Base-by-base conservation (phyloP, 2,797 vertebrate genomes). In the Anableps anableps region DNA sequence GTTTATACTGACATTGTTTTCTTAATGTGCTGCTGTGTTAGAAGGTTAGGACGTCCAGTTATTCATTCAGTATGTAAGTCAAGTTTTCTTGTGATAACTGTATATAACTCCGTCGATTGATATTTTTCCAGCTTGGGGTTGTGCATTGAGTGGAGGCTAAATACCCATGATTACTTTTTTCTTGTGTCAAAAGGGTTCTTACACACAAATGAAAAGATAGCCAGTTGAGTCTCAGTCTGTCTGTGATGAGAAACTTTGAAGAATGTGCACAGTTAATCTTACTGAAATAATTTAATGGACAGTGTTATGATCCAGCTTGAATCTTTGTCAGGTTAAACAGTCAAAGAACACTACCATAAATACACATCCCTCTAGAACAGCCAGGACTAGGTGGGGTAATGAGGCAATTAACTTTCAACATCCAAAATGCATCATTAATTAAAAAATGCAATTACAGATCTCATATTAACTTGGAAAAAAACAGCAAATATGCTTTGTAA, bases 371-470 rank as follows among this genome's bases (percentile, higher is more conserved):
- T 70, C 41, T 29, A 38, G 66, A 70, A 45, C 66, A 45, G 66
- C 38, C 43, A 43, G 66, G 4, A 41, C 31, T 17, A 70, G 66
- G 16, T 70, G 66, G 41, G 13, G 23, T 38, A 45, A 45, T 14
- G 66, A 70, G 66, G 66, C 66, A 70, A 70, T 70, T 70, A 70
- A 70, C 66, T 70, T 70, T 70, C 41, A n/a, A 45, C 66, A 70
- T 70, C 66, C 66, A 70, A 45, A 70, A 45, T 41, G 38, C 38
- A 45, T n/a, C 23, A 70, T 70, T 45, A 43, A 70, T 70, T 70
- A 70, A 70, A 68, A 43, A 45, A 70, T 70, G 38, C 23, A 70
- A 70, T 70, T 45, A 43, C 66, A 70, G 38, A 70, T 70, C 66
- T 70, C 41, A 45, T 45, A 43, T 43, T 70, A 70, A 70, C 38